Conservation (phyloP, 2,113 vertebrate genomes). For the Odocoileus virginianus region DNA sequence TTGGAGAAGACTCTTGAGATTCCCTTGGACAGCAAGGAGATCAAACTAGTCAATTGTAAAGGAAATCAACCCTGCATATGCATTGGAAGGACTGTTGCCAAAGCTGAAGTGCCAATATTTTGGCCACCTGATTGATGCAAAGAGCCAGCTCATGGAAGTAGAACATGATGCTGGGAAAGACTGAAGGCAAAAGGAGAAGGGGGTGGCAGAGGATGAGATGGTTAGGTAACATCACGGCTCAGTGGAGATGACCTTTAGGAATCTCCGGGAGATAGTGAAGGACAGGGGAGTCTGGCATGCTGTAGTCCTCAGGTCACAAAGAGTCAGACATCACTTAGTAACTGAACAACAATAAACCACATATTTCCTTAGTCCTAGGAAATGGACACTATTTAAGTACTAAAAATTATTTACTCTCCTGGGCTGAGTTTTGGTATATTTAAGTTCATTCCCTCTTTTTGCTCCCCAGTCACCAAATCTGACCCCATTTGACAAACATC, state of each 20-base stretch:
- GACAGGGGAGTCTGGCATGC: not conserved
- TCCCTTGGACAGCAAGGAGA: not conserved
- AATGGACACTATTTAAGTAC: not conserved
- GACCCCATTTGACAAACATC: not conserved
- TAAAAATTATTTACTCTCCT: not conserved
- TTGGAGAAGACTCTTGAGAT: not conserved
- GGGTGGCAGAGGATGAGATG: not conserved
- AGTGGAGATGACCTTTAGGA: not conserved
- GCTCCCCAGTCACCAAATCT: not conserved
- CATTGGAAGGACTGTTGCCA: not conserved
- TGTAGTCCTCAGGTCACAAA: not conserved
- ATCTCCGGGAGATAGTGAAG: not conserved
- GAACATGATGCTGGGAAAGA: not conserved
- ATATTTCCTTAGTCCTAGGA: not conserved
- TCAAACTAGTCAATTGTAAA: not conserved
- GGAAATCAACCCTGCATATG: not conserved
- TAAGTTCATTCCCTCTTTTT: not conserved
- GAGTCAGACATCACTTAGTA: not conserved
- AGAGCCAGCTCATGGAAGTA: not conserved
- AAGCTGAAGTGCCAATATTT: not conserved
- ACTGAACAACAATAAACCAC: not conserved
- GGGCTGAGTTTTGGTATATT: not conserved
- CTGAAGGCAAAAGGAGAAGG: not conserved
- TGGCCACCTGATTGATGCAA: not conserved
- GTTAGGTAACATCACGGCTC: not conserved